phyloP scores from a whole-genome alignment of 2,888 invertebrate genomes.

The Teleogryllus oceanicus region DNA sequence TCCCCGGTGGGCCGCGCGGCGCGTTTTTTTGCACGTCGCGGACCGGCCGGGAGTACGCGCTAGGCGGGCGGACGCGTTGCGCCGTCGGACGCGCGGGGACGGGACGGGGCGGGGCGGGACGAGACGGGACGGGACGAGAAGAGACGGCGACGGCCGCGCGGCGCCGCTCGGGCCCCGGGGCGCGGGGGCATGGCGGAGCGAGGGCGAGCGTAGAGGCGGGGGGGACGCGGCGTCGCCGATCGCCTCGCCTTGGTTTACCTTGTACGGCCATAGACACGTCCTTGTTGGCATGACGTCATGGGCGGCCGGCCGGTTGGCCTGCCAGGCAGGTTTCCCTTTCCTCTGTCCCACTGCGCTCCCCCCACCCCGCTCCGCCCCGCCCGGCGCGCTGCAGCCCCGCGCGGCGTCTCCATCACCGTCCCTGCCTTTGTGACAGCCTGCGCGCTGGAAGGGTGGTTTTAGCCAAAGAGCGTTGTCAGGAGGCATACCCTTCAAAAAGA shows the following conservation, averaged over 20 bases:
- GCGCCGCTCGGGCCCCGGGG: not conserved
- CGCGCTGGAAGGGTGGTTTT: too few relatives aligned
- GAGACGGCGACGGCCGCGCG: not conserved
- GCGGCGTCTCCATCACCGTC: not conserved
- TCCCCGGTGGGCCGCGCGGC: too few relatives aligned
- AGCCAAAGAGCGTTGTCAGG: too few relatives aligned
- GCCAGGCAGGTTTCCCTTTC: constrained; percentile 2
- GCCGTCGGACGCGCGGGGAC: too few relatives aligned
- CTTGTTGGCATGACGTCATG: constrained; percentile 24
- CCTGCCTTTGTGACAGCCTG: too few relatives aligned
- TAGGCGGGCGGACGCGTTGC: too few relatives aligned
- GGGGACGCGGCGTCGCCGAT: constrained; percentile 19
- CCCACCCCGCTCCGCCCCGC: not conserved
- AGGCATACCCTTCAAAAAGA: too few relatives aligned
- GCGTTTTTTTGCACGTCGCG: too few relatives aligned
- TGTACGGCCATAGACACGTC: constrained; percentile 26
- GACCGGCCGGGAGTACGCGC: too few relatives aligned
- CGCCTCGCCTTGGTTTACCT: constrained; percentile 21
- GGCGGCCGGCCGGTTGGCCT: not conserved
- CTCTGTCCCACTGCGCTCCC: not conserved
- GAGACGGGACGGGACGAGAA: not conserved
- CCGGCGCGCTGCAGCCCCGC: not conserved
- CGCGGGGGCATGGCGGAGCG: not conserved
- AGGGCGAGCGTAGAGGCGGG: not conserved
- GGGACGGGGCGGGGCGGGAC: too few relatives aligned